Evolutionary conservation across 2,888 invertebrate species (phyloP), one percentile per base, ranked within the genome.

Genomic region (Stramonita haemastoma): DNA sequence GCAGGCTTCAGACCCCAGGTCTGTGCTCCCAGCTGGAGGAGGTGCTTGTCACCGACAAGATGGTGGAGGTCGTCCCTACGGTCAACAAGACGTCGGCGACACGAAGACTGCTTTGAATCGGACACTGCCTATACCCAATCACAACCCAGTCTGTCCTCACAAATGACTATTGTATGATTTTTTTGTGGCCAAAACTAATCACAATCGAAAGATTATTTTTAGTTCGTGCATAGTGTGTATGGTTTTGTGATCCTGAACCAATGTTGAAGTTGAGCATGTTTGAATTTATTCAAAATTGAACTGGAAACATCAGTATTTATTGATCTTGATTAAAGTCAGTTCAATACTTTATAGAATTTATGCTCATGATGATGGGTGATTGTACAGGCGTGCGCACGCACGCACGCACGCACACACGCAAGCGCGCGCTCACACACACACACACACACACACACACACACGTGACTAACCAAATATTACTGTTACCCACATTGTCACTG

Each of bases 1-100:
- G 86, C 84, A n/a, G 91, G 90, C 13, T 87, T 90, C 56, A 29
- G 29, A 8, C 60, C 79, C 11, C 17, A 13, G 90, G 19, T 90
- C 89, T 79, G 88, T 86, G 26, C 87, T 60, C 46, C 73, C 29
- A 34, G 86, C 77, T n/a, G 86, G 77, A 22, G 89, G 89, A 29
- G 86, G 56, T 22, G 79, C 84, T 56, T 66, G 60, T 26, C 66
- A 60, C n/a, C n/a, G 56, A 17, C 46, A 36, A 66, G 86, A 8
- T 29, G 56, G 85, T 19, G 85, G 57, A 8, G 56, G 85, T 15
- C n/a, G 29, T 36, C 34, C 13, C 19, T 17, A 70, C 15, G 29
- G 29, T 22, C 15, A 26, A n/a, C 86, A 60, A 46, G 60, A 26
- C 32, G n/a, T 60, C 73, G 26, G 73, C 26, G 26, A n/a, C 11